These are phyloP conservation scores for Dione vanillae DNA, from an alignment of 2,888 invertebrate species.

Conservation along the genomic window DNA sequence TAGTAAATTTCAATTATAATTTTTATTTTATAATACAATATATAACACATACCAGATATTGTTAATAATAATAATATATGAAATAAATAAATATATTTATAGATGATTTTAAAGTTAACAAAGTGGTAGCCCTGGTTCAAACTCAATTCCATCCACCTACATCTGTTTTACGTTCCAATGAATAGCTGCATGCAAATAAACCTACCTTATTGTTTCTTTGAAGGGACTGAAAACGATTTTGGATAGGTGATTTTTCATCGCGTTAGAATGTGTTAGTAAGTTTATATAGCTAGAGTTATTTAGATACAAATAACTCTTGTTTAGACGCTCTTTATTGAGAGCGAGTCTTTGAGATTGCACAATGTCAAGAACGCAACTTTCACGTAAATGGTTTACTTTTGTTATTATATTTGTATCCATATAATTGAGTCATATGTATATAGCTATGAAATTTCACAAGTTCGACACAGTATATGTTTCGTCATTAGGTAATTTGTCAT, in stretches of 20 bases:
- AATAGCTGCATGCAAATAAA: conserved; percentile 73
- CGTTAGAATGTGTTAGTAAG: conserved; percentile 25
- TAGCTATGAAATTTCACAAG: not conserved
- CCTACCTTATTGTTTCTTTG: conserved; percentile 69
- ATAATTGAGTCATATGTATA: not conserved
- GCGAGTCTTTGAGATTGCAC: not conserved
- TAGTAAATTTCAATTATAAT: no score
- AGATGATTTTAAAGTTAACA: not conserved
- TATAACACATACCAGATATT: not conserved
- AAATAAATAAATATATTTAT: not conserved
- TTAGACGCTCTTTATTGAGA: not conserved
- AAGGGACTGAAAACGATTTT: conserved; percentile 52
- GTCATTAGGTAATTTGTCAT: not conserved
- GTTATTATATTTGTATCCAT: not conserved
- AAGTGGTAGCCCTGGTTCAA: conserved; percentile 44
- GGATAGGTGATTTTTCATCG: conserved; percentile 38
- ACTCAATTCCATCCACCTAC: conserved; percentile 70
- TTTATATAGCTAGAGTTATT: conserved; percentile 1
- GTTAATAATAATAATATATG: not conserved
- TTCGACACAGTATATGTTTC: not conserved
- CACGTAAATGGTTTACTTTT: not conserved
- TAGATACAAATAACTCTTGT: conserved; percentile 2
- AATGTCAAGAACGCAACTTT: not conserved
- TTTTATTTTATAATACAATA: no score
- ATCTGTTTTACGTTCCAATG: conserved; percentile 74